A percentile compares a stretch with the other conserved stretches of the same genome.
These are phyloP conservation scores for Thumatha senex DNA, from an alignment of 2,888 invertebrate species.

Conservation along the genomic window DNA sequence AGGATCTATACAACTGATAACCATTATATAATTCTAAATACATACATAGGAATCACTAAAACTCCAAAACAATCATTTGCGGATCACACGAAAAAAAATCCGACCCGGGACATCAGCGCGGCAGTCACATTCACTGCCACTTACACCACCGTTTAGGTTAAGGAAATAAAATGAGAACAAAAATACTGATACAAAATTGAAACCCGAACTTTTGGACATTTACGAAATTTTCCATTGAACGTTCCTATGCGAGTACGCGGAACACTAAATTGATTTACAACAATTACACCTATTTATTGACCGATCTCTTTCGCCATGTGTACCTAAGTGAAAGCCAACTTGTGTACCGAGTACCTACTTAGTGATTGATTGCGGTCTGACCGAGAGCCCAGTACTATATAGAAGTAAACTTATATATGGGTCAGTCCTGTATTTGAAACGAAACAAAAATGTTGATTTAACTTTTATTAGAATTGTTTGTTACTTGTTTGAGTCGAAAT, in stretches of 20 bases:
- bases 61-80: no score
- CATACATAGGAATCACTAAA: no score
- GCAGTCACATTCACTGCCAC: no score
- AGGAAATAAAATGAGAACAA: no score
- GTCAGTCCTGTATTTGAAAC: conserved; percentile 10
- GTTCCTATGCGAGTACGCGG: background rate
- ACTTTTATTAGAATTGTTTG: background rate
- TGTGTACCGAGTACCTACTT: conserved; percentile 23
- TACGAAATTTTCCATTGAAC: background rate
- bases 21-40: no score
- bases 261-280: background rate
- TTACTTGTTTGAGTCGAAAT: background rate
- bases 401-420: conserved; percentile 10
- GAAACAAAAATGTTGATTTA: conserved; percentile 4
- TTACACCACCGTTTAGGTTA: no score
- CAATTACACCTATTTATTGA: background rate
- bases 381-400: conserved; percentile 12
- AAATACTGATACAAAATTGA: no score
- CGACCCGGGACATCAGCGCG: no score
- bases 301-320: conserved; percentile 8
- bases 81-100: no score
- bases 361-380: conserved; percentile 40
- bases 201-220: background rate
- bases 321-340: conserved; percentile 31
- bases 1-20: no score